phyloP scores from a whole-genome alignment of 2,888 invertebrate species.

The Phyto melanocephala region DNA sequence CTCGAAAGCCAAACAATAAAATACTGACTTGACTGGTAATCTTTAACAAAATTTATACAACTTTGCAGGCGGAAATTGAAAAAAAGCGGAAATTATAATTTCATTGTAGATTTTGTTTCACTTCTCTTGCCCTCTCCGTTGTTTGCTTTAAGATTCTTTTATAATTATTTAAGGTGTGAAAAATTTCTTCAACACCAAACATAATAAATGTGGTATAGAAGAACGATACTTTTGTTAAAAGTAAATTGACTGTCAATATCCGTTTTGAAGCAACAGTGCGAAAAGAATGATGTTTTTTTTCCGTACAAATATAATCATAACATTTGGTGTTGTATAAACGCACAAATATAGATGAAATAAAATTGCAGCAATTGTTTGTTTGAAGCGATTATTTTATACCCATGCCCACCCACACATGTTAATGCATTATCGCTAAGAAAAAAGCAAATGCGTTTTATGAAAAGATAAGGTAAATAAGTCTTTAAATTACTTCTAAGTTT shows the following conservation, averaged over 20 bases:
- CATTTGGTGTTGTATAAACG: background rate
- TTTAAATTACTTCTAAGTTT: too few relatives aligned
- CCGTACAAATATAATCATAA: background rate
- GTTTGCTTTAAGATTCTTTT: background rate
- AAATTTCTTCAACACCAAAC: background rate
- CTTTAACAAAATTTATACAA: constrained; percentile 3
- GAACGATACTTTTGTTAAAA: constrained; percentile 37
- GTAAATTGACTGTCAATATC: constrained; percentile 55
- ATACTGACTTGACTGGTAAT: constrained; percentile 3
- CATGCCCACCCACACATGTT: background rate
- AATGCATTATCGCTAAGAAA: background rate
- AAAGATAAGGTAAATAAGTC: too few relatives aligned
- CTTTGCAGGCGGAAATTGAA: constrained; percentile 46
- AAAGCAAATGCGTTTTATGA: background rate
- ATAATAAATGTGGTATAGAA: constrained; percentile 9
- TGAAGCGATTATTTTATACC: background rate
- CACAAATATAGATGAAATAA: constrained; percentile 36
- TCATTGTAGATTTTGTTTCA: constrained; percentile 29
- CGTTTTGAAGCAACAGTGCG: constrained; percentile 14
- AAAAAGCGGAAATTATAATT: constrained; percentile 59
- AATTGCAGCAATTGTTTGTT: constrained; percentile 51
- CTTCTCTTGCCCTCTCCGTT: background rate
- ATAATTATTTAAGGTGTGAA: background rate
- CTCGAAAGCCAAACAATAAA: constrained; percentile 8
- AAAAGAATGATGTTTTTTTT: background rate